phyloP scores from a whole-genome alignment of 53 echinoderm and acorn worm genomes.

The Holothuria leucospilota region DNA sequence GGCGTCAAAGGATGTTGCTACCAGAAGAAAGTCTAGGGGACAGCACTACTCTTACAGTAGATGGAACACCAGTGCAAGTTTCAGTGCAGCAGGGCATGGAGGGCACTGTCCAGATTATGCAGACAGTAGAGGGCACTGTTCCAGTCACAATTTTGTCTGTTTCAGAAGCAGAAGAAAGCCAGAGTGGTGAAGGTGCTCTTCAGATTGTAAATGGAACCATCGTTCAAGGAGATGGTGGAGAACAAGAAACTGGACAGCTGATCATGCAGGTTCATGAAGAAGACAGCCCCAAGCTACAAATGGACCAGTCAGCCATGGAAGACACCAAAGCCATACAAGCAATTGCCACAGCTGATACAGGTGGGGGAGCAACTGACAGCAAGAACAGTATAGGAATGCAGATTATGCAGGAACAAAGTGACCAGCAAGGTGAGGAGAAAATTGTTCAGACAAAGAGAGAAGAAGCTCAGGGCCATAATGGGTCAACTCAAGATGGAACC shows the following conservation, averaged over 20 bases:
- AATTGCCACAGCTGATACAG: slow-evolving; percentile 27
- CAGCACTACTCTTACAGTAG: slow-evolving; percentile 64
- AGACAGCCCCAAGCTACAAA: slow-evolving; percentile 23
- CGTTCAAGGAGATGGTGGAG: slow-evolving; percentile 67
- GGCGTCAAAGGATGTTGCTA: slow-evolving; percentile 84
- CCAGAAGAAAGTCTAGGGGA: slow-evolving; percentile 53
- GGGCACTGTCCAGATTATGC: slow-evolving; percentile 82
- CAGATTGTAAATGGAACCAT: slow-evolving; percentile 92
- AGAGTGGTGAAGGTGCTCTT: slow-evolving; percentile 80
- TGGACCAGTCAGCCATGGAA: slow-evolving; percentile 22
- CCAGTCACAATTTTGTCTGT: slow-evolving; percentile 93
- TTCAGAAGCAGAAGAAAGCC: slow-evolving; percentile 71
- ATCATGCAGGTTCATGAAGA: slow-evolving; percentile 71
- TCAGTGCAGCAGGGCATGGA: slow-evolving; percentile 80
- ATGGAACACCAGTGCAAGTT: slow-evolving; percentile 59
- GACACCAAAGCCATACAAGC: slow-evolving; percentile 36
- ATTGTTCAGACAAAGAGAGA: slow-evolving; percentile 36
- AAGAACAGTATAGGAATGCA: slow-evolving; percentile 51
- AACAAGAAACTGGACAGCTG: slow-evolving; percentile 64
- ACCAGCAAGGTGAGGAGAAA: slow-evolving; percentile 6
- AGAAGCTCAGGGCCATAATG: slow-evolving; percentile 52
- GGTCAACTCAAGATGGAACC: slow-evolving; percentile 42
- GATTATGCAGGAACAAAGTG: slow-evolving; percentile 39
- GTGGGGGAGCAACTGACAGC: slow-evolving; percentile 25
- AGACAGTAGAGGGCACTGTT: slow-evolving; percentile 76